phyloP scores from a whole-genome alignment of 2,113 vertebrate species.

The Grantiella picta region DNA sequence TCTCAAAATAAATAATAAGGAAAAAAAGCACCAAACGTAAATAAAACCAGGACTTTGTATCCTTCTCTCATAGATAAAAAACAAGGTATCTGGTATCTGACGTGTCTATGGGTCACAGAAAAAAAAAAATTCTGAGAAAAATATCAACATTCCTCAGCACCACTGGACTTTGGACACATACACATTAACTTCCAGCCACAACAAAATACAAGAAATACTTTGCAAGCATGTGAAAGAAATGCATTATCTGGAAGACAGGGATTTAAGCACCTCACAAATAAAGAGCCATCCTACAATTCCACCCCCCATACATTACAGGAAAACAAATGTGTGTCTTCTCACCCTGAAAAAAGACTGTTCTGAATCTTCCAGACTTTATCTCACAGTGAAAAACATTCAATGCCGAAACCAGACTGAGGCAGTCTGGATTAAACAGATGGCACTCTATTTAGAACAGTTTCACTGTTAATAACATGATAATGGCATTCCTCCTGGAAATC shows the following conservation, averaged over 20 bases:
- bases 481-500: background rate
- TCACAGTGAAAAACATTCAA: background rate
- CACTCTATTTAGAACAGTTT: constrained; percentile 26
- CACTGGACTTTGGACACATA: background rate
- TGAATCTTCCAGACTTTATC: constrained; percentile 3
- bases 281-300: background rate
- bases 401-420: constrained; percentile 16
- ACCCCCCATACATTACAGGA: background rate
- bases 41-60: background rate
- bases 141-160: background rate
- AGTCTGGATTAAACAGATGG: constrained; percentile 51
- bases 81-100: background rate
- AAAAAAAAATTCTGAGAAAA: background rate
- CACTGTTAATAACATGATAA: constrained; percentile 27
- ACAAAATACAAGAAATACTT: background rate
- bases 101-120: background rate
- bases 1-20: background rate
- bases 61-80: background rate
- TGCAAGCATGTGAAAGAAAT: background rate
- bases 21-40: background rate
- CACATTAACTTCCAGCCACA: background rate
- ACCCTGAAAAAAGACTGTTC: background rate
- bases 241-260: background rate
- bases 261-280: background rate
- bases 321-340: background rate